These are phyloP conservation scores for Nebria ingens DNA, from an alignment of 1,140 invertebrate genomes.

Conservation along the genomic window DNA sequence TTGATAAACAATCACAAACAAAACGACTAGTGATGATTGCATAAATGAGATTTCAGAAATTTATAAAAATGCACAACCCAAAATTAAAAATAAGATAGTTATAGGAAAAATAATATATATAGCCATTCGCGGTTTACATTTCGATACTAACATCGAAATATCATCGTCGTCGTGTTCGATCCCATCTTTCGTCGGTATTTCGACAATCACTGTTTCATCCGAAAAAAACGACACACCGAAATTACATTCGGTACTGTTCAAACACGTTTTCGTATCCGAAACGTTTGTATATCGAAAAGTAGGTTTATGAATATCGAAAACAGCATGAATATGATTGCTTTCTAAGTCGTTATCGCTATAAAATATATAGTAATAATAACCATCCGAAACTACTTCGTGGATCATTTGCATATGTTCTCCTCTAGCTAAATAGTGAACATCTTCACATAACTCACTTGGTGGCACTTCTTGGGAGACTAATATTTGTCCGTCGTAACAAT, in stretches of 20 bases:
- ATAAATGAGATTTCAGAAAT: too few relatives aligned
- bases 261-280: conserved; percentile 51
- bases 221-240: conserved; percentile 59
- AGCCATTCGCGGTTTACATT: conserved; percentile 62
- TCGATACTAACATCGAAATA: conserved; percentile 54
- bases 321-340: conserved; percentile 65
- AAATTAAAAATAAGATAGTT: conserved; percentile 57
- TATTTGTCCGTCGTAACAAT: conserved; percentile 63
- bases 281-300: conserved; percentile 66
- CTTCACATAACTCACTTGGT: conserved; percentile 51
- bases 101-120: conserved; percentile 71
- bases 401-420: conserved; percentile 47
- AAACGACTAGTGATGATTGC: too few relatives aligned
- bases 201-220: conserved; percentile 64
- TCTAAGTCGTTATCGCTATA: conserved; percentile 73
- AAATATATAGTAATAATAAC: conserved; percentile 81
- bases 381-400: conserved; percentile 58
- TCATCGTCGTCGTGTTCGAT: conserved; percentile 64
- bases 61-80: conserved; percentile 66
- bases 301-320: conserved; percentile 75
- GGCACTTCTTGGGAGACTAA: conserved; percentile 53
- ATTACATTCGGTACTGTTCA: conserved; percentile 63
- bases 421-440: conserved; percentile 53
- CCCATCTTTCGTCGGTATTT: conserved; percentile 67
- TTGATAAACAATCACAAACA: too few relatives aligned